Conservation (phyloP, 2,113 vertebrate species). For the Entelurus aequoreus region DNA sequence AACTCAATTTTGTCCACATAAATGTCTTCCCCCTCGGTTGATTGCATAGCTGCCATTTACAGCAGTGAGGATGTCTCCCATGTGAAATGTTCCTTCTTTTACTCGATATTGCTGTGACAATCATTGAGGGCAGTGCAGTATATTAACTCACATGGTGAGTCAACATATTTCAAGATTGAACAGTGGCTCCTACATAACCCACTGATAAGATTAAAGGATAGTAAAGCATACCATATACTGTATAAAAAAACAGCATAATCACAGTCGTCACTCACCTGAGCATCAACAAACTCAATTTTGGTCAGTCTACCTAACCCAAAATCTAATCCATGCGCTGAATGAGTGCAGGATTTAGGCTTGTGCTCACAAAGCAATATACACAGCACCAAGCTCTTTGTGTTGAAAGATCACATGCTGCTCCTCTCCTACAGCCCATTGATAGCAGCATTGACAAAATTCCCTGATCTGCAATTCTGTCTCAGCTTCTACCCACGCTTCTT, state of each 20-base stretch:
- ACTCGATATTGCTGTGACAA: not conserved
- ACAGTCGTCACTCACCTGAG: constrained; percentile 5
- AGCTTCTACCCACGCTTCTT: constrained; percentile 23
- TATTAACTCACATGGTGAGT: not conserved
- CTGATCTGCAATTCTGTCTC: constrained; percentile 25
- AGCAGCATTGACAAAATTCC: constrained; percentile 26
- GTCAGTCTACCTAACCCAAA: constrained; percentile 8
- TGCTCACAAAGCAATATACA: constrained; percentile 11
- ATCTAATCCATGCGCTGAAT: constrained; percentile 9
- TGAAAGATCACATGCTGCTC: constrained; percentile 12
- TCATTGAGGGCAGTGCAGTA: not conserved
- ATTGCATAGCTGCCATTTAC: constrained; percentile 1
- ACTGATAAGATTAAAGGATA: constrained; percentile 9
- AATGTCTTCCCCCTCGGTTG: not conserved
- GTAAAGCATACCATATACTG: constrained; percentile 16
- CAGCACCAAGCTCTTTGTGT: constrained; percentile 16
- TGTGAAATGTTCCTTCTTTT: constrained; percentile 1
- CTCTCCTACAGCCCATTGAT: constrained; percentile 24
- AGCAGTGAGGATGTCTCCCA: not conserved
- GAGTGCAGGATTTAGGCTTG: constrained; percentile 13
- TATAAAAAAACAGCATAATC: constrained; percentile 18
- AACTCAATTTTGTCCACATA: constrained; percentile 5
- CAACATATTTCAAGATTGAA: constrained; percentile 9
- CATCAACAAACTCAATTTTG: constrained; percentile 16
- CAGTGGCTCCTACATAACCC: constrained; percentile 17